Base-by-base conservation (phyloP, 2,113 vertebrate species). In the Regulus satrapa region DNA sequence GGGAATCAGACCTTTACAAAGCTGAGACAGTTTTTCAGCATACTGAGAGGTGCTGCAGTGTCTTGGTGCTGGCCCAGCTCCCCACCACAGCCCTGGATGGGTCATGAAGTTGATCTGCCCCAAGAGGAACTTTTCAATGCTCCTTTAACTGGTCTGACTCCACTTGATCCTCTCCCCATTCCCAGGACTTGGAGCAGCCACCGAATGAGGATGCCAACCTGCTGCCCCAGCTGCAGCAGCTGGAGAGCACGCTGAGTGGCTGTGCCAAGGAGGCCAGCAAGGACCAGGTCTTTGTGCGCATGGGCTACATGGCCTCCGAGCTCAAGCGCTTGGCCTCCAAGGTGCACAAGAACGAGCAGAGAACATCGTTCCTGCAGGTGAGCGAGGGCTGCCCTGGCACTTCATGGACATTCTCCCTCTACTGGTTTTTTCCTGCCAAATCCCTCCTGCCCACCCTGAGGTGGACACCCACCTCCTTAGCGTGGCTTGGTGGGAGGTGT, bases 251-350 rank as follows among this genome's bases (percentile, higher is more conserved):
- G 0, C 98, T 99, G 94, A 99, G 99, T 3, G 98, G 99, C 85
- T 99, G 99, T 0, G 98, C 99, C 0, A 99, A 99, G 96, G 99
- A 99, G 96, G 98, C 99, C 8, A 99, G 99, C 97, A 99, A 98
- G 38, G 98, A 98, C 97, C 99, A 99, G 96, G 98, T 99, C 82
- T 97, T 99, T 12, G 98, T 98, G 45, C 99, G 99, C 87, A 98
- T 99, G 58, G 98, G 99, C 56, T 99, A 99, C 85, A 99, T 99
- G 99, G 99, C 99, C 29, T 98, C 99, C 0, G 99, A 99, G 98
- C 99, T 99, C 94, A 99, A 99, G 97, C 99, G 99, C 41, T 97
- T 99, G 91, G 99, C 99, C 51, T 99, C 99, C 32, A 99, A 99
- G 89, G 99, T 99, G 95, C 99, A 99, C 97, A 99, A 98, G 98